Evolutionary conservation across 1,140 invertebrate species (phyloP), one percentile per base, ranked within the genome.

Genomic region (Caenorhabditis remanei): DNA sequence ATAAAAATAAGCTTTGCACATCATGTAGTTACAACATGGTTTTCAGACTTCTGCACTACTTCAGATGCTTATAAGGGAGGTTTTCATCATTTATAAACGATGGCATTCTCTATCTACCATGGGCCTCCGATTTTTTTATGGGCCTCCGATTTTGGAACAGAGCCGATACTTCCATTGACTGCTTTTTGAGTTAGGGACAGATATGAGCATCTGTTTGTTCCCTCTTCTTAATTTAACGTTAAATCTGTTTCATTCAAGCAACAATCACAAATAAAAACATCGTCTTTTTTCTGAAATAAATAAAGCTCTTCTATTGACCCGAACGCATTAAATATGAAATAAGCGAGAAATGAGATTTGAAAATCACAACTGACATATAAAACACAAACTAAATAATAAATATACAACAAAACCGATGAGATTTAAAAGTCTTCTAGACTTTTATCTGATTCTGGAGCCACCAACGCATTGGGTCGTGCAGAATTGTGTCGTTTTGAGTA

Each of bases 401-500:
- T 14, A 79, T 16, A 48, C 21, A 21, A 43, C 5, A 79, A 48
- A 3, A 43, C 1, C 11, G 11, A 19, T 43, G 46, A 19, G 46
- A 50, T 13, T 50, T 79, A 79, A 19, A 50, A 79, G 1, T 79
- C 71, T 8, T 79, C 71, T 1, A 79, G 40, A 50, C 4, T 24
- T n/a, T 79, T 79, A 19, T 79, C 71, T 4, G 71, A 79, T 50
- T 79, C 46, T n/a, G 71, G 71, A 13, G 71, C 43, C 71, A 79
- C 71, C 46, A 79, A 50, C 19, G 71, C 71, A 21, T 50, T 79
- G 9, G 71, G 71, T 50, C 71, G 14, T 21, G 46, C 46, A 8
- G 71, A 46, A 11, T 79, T 79, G 46, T 79, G 71, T 32, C 71
- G 43, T 13, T 79, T 79, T 14, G 71, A 79, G 21, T 79, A 79